These are phyloP conservation scores for Bos javanicus DNA, from an alignment of 2,113 vertebrate species.

Conservation along the genomic window DNA sequence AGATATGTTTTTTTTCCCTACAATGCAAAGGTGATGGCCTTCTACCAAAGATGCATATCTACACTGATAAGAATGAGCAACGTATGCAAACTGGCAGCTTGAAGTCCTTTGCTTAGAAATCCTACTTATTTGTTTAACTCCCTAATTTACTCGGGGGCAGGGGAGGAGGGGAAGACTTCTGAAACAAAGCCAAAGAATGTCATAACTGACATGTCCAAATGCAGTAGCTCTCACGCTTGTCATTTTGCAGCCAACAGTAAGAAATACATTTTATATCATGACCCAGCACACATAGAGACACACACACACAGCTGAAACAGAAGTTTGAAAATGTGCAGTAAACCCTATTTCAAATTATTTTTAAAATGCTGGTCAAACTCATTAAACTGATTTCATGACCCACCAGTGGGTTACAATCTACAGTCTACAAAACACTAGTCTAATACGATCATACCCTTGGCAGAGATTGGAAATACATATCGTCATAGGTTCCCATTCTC, in stretches of 20 bases:
- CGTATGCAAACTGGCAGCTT: not conserved
- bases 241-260: not conserved
- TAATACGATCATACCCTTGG: not conserved
- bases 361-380: not conserved
- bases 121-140: not conserved
- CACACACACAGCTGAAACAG: not conserved
- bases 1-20: not conserved
- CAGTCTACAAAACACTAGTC: not conserved
- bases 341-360: not conserved
- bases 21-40: not conserved
- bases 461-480: not conserved
- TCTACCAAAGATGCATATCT: not conserved
- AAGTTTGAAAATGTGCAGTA: not conserved
- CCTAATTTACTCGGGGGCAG: not conserved
- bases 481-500: not conserved
- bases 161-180: not conserved
- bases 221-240: not conserved
- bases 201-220: not conserved
- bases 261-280: not conserved
- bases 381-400: not conserved
- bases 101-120: not conserved
- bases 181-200: not conserved
- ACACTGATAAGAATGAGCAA: not conserved
- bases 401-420: not conserved
- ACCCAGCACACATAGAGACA: not conserved